These are phyloP conservation scores for Copsychus sechellarum DNA, from an alignment of 2,113 vertebrate species.

Conservation along the genomic window DNA sequence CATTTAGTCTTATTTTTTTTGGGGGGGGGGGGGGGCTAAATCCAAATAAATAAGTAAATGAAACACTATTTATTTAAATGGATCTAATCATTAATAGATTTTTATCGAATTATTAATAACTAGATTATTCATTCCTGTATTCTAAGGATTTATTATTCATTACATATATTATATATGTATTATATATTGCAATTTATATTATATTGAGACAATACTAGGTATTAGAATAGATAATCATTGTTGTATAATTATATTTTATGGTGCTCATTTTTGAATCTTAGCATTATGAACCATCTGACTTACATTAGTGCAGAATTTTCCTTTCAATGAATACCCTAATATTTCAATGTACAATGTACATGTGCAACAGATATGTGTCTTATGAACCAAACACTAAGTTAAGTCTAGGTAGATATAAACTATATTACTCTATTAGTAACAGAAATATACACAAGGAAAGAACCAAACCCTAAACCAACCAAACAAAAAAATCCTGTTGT, in stretches of 20 bases:
- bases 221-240: background rate
- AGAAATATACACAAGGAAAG: background rate
- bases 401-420: background rate
- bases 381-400: background rate
- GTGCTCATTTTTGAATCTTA: background rate
- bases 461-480: background rate
- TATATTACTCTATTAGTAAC: background rate
- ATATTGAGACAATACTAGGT: background rate
- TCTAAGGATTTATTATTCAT: background rate
- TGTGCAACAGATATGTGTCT: background rate
- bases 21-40: rapidly evolving
- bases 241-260: background rate
- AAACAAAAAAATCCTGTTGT: background rate
- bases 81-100: background rate
- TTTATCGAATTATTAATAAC: background rate
- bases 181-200: background rate
- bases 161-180: background rate
- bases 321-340: background rate
- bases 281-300: background rate
- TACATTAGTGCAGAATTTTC: background rate
- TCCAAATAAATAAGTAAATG: background rate
- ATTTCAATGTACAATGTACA: background rate
- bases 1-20: background rate
- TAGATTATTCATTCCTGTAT: background rate
- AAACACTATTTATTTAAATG: background rate